Evolutionary conservation across 1,140 invertebrate species (phyloP).

Genomic region (Spodoptera frugiperda): DNA sequence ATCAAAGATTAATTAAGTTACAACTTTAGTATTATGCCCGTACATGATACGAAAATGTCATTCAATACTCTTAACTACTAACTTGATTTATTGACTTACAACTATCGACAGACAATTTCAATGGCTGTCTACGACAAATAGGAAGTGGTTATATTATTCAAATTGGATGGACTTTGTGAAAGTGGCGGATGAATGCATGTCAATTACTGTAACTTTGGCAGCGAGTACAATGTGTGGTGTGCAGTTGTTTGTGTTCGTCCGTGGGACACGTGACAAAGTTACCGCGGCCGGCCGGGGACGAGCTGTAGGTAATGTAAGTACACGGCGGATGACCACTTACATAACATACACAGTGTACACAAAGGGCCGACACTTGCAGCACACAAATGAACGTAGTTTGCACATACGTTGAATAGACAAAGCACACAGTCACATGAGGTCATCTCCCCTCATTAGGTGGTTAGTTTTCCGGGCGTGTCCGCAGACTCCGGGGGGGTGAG

Average conservation of each 20-base stretch:
- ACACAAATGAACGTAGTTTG: conserved; percentile 73
- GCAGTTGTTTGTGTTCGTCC: conserved; percentile 13
- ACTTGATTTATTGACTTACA: neutral
- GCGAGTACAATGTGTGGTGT: conserved; percentile 10
- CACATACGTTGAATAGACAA: conserved; percentile 80
- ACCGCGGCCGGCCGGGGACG: conserved; percentile 15
- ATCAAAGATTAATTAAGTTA: too few species aligned
- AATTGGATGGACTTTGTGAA: conserved; percentile 29
- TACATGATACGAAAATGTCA: neutral
- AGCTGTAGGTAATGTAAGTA: conserved; percentile 53
- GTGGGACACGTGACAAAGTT: conserved; percentile 42
- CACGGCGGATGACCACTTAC: conserved; percentile 63
- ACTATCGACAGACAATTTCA: neutral
- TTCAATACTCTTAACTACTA: neutral
- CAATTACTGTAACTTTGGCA: conserved; percentile 34
- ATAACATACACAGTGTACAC: conserved; percentile 78
- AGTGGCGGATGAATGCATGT: conserved; percentile 43
- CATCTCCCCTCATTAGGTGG: conserved; percentile 86
- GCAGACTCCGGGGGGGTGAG: conserved; percentile 77
- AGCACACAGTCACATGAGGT: conserved; percentile 83
- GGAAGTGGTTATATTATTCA: conserved; percentile 32
- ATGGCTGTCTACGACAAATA: conserved; percentile 27
- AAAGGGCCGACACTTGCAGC: conserved; percentile 71
- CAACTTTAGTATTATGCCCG: too few species aligned
- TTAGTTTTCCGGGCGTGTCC: conserved; percentile 86